phyloP scores from a whole-genome alignment of 1,140 invertebrate genomes.

The Heliconius eleuchia region DNA sequence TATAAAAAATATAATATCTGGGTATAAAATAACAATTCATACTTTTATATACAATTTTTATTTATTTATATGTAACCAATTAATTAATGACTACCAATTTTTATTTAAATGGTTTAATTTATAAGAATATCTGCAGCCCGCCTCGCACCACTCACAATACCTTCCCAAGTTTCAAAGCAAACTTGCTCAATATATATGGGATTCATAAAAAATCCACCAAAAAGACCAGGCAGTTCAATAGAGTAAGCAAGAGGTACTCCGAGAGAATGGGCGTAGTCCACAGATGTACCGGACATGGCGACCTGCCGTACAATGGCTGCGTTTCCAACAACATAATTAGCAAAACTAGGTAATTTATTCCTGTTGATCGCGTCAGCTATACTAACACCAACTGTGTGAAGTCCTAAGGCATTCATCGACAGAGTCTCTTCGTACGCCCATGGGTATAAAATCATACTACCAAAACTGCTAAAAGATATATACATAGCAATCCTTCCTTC shows the following conservation, averaged over 20 bases:
- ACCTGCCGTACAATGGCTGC: conserved; percentile 33
- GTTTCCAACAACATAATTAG: conserved; percentile 41
- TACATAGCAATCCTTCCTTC: conserved; percentile 16
- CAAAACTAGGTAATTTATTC: conserved; percentile 38
- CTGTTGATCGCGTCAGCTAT: conserved; percentile 45
- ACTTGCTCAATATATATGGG: conserved; percentile 60
- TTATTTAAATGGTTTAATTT: not conserved
- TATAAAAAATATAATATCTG: too few species aligned
- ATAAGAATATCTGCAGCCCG: not conserved
- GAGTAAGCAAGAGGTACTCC: conserved; percentile 84
- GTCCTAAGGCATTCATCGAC: conserved; percentile 32
- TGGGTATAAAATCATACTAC: conserved; percentile 83
- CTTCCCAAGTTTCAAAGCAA: conserved; percentile 64
- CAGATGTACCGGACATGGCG: conserved; percentile 38
- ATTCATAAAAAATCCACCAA: conserved; percentile 63
- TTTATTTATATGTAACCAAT: not conserved
- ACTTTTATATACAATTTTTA: not conserved
- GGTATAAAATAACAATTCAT: too few species aligned
- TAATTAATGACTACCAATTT: not conserved
- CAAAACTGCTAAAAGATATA: conserved; percentile 76
- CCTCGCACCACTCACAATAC: conserved; percentile 54
- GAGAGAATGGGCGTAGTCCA: conserved; percentile 40
- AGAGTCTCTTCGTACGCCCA: conserved; percentile 45
- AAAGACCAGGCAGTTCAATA: conserved; percentile 84
- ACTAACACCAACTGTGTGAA: conserved; percentile 36